These are phyloP conservation scores for Meloidogyne floridensis DNA, from an alignment of 1,140 invertebrate genomes.

Conservation along the genomic window DNA sequence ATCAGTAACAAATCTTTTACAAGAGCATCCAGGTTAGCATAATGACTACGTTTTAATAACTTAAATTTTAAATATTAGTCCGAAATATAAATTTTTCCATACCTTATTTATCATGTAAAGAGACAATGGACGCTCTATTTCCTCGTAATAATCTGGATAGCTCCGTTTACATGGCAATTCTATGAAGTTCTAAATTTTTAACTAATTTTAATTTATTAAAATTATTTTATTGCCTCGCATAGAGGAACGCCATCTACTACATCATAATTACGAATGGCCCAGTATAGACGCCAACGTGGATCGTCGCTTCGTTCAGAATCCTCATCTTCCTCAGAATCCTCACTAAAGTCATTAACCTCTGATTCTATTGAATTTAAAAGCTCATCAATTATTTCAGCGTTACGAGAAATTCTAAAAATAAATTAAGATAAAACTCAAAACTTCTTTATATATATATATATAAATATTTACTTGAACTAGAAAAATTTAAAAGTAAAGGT, in stretches of 20 bases:
- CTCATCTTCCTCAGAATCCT: constrained; percentile 64
- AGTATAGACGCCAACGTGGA: constrained; percentile 79
- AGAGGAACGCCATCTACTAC: constrained; percentile 57
- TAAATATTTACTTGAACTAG: no score
- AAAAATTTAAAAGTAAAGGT: no score
- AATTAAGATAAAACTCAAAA: no score
- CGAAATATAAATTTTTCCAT: neutral
- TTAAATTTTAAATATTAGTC: neutral
- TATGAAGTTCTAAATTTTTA: constrained; percentile 78
- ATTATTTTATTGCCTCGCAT: neutral
- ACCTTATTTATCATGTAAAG: constrained; percentile 84
- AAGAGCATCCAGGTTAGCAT: constrained; percentile 42
- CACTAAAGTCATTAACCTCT: constrained; percentile 69
- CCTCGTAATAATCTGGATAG: constrained; percentile 96
- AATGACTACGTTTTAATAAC: constrained; percentile 74
- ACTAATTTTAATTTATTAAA: neutral
- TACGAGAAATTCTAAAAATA: constrained; percentile 32
- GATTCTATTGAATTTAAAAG: constrained; percentile 71
- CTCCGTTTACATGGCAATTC: constrained; percentile 79
- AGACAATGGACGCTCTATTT: constrained; percentile 92
- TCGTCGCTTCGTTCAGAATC: constrained; percentile 70
- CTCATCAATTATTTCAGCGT: constrained; percentile 70
- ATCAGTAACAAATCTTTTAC: constrained; percentile 71
- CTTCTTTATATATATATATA: no score
- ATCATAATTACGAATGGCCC: constrained; percentile 76